Percentiles rank a stretch among this genome's conserved stretches.
These are phyloP conservation scores for Troides aeacus DNA, from an alignment of 2,888 invertebrate species.

Conservation along the genomic window DNA sequence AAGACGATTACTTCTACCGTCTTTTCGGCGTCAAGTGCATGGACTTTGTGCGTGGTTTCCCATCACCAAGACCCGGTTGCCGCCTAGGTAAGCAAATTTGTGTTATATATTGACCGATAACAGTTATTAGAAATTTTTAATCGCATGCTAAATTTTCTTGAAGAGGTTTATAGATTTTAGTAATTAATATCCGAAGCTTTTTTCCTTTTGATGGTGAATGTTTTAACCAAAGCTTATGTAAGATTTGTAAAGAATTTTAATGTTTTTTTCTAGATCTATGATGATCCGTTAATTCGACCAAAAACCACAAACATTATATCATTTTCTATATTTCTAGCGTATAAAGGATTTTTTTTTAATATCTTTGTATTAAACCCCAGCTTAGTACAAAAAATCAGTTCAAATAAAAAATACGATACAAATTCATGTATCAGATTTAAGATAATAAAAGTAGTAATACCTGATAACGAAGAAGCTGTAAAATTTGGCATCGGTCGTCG, in stretches of 20 bases:
- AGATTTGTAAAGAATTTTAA: no score
- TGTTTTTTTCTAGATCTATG: no score
- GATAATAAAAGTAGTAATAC: neutral
- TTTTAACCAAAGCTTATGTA: no score
- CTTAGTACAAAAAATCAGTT: neutral
- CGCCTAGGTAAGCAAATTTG: slow-evolving; percentile 82
- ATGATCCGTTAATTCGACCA: no score
- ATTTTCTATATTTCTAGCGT: no score
- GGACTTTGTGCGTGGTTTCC: slow-evolving; percentile 94
- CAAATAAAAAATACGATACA: neutral
- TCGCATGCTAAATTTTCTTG: neutral
- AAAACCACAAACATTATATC: no score
- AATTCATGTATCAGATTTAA: neutral
- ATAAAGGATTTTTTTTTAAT: neutral
- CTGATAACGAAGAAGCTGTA: neutral
- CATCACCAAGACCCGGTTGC: slow-evolving; percentile 92
- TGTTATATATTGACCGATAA: neutral
- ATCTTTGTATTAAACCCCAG: neutral
- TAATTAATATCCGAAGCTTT: no score
- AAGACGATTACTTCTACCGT: slow-evolving; percentile 94
- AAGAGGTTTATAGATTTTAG: no score
- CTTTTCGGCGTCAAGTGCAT: slow-evolving; percentile 91
- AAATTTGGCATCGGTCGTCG: neutral
- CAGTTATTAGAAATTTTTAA: neutral
- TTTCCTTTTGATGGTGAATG: no score